Percentiles rank a stretch among this genome's conserved stretches.
These are phyloP conservation scores for Catostomus latipinnis DNA, from an alignment of 2,797 vertebrate species.

Conservation along the genomic window DNA sequence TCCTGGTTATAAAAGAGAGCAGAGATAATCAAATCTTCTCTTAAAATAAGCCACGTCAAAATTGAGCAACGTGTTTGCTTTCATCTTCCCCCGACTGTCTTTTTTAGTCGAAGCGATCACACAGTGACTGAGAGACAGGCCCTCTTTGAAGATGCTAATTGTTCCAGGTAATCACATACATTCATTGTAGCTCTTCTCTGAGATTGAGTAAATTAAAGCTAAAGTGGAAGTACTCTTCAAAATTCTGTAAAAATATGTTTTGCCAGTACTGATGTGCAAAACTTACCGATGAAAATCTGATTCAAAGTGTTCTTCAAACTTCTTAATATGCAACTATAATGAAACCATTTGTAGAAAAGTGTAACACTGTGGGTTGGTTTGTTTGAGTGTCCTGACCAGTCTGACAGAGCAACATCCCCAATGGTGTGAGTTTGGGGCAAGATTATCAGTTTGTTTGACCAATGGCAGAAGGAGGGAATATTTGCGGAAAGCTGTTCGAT, in stretches of 20 bases:
- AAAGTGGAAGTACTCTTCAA: not conserved
- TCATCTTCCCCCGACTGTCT: constrained; percentile 4
- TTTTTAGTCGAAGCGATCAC: not conserved
- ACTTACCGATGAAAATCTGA: not conserved
- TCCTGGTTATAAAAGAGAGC: constrained; percentile 3
- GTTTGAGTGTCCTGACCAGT: too few species aligned
- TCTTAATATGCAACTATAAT: too few species aligned
- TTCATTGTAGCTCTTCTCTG: not conserved
- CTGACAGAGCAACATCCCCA: too few species aligned
- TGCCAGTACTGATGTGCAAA: not conserved
- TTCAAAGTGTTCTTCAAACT: not conserved
- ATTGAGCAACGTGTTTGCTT: not conserved
- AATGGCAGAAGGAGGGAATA: too few species aligned
- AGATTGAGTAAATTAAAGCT: not conserved
- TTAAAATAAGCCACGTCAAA: not conserved
- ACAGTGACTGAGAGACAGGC: not conserved
- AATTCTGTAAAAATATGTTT: not conserved
- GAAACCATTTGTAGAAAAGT: too few species aligned
- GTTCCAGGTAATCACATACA: constrained; percentile 24
- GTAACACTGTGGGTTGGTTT: too few species aligned
- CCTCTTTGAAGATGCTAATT: constrained; percentile 37
- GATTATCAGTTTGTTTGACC: too few species aligned
- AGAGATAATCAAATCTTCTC: constrained; percentile 20
- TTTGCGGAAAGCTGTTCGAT: too few species aligned
- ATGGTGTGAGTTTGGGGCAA: too few species aligned